Evolutionary conservation across 2,113 vertebrate species (phyloP), one percentile per base, ranked within the genome.

Genomic region (Danio rerio): DNA sequence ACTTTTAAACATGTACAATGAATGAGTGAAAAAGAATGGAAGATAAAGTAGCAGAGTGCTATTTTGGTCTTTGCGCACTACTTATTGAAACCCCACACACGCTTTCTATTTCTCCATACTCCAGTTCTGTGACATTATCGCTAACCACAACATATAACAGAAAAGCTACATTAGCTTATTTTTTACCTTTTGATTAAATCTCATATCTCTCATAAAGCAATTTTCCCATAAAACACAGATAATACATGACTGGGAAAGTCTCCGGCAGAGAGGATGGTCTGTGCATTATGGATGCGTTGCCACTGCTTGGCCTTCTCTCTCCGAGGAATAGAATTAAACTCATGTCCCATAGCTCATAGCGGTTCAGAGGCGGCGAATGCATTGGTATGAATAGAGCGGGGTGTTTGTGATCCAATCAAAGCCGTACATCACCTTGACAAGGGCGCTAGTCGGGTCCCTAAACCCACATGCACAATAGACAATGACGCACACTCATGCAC

Each of bases 161-260:
- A 89, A 89, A 89, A 78, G 83, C 86, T 89, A 78, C 86, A 89
- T 90, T 89, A 83, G 86, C 89, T 92, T 91, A 87, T 92, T 87
- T 87, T 84, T 63, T 13, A 9, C 7, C 81, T 42, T 81, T 13
- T 88, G 90, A 92, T 92, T 87, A 84, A 80, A 88, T 92, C 86
- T 90, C 73, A 81, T 81, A 87, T 88, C 85, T 86, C 70, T 82
- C 81, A 75, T 88, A 82, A 82, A 84, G 69, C 85, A 86, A 87
- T 90, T 88, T 89, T 82, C 75, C 70, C 59, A 83, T 81, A 86
- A 87, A 90, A 88, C 82, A 90, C 63, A 82, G 84, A 88, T 87
- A 86, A 88, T 88, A 75, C 80, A 73, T 87, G 81, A 71, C 75
- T 70, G 76, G 77, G 84, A 83, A 84, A 83, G 80, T 66, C 85